A percentile compares a stretch with the other conserved stretches of the same genome.
These are phyloP conservation scores for Macrocentrus cingulum DNA, from an alignment of 1,140 invertebrate species.

Conservation along the genomic window DNA sequence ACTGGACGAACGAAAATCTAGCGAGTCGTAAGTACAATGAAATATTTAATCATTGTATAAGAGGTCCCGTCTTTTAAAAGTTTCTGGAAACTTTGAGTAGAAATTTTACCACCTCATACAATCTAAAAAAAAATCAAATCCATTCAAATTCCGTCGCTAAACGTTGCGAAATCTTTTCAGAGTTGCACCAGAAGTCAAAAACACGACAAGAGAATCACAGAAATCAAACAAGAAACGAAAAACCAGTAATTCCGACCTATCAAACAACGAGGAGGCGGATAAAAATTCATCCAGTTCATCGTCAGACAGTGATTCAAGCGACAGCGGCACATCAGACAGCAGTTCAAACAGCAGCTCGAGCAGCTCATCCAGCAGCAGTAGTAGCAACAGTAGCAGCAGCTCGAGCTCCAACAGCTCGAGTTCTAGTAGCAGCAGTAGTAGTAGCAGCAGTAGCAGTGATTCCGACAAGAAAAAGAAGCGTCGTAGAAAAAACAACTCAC, in stretches of 20 bases:
- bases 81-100: too few species aligned
- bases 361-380: conserved; percentile 28
- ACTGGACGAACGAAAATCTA: conserved; percentile 61
- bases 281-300: conserved; percentile 36
- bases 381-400: conserved; percentile 34
- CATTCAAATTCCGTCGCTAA: too few species aligned
- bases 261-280: conserved; percentile 30
- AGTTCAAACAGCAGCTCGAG: conserved; percentile 36
- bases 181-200: conserved; percentile 14
- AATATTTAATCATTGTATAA: too few species aligned
- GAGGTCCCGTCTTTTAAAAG: too few species aligned
- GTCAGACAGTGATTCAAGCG: conserved; percentile 26
- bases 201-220: neutral
- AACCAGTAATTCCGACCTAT: conserved; percentile 28
- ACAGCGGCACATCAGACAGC: conserved; percentile 21
- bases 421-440: conserved; percentile 33
- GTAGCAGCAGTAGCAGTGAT: conserved; percentile 24
- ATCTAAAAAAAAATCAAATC: neutral
- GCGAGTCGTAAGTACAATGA: conserved; percentile 34
- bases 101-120: too few species aligned
- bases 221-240: conserved; percentile 34
- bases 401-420: conserved; percentile 35
- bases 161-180: too few species aligned
- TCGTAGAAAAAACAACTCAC: conserved; percentile 10
- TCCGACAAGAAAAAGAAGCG: conserved; percentile 27